These are phyloP conservation scores for Leucophenga varia DNA, from an alignment of 1,140 invertebrate genomes.

Conservation along the genomic window DNA sequence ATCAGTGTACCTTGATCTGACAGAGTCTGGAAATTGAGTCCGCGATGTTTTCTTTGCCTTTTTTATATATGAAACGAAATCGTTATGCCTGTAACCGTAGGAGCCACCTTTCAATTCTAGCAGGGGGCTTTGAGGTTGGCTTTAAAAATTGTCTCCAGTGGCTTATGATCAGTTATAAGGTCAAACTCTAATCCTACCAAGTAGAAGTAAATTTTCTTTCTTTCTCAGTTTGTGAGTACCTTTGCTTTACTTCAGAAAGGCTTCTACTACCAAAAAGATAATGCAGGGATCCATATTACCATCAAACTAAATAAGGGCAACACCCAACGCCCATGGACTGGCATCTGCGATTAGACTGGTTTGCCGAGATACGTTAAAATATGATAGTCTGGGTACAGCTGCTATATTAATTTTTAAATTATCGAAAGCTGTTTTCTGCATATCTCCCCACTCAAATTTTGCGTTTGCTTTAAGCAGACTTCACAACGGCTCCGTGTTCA, in stretches of 20 bases:
- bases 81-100: slow-evolving; percentile 26
- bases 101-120: slow-evolving; percentile 30
- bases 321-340: slow-evolving; percentile 53
- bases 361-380: slow-evolving; percentile 37
- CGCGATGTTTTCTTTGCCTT: no score
- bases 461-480: slow-evolving; percentile 17
- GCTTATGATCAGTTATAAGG: slow-evolving; percentile 50
- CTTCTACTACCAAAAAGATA: slow-evolving; percentile 26
- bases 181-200: slow-evolving; percentile 42
- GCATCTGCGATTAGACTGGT: no score
- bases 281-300: slow-evolving; percentile 5
- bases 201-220: slow-evolving; percentile 35
- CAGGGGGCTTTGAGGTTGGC: slow-evolving; percentile 23
- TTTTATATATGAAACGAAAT: no score
- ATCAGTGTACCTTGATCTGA: no score
- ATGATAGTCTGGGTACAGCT: slow-evolving; percentile 16
- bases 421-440: slow-evolving; percentile 12
- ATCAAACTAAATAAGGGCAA: slow-evolving; percentile 36
- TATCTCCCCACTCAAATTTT: slow-evolving; percentile 11
- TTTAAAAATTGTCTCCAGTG: slow-evolving; percentile 23
- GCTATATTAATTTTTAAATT: slow-evolving; percentile 18
- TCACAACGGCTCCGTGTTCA: slow-evolving; percentile 30
- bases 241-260: slow-evolving; percentile 39
- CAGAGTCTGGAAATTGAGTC: no score
- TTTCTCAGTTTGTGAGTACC: slow-evolving; percentile 54